phyloP scores from a whole-genome alignment of 2,113 vertebrate species.

The Pogona vitticeps region DNA sequence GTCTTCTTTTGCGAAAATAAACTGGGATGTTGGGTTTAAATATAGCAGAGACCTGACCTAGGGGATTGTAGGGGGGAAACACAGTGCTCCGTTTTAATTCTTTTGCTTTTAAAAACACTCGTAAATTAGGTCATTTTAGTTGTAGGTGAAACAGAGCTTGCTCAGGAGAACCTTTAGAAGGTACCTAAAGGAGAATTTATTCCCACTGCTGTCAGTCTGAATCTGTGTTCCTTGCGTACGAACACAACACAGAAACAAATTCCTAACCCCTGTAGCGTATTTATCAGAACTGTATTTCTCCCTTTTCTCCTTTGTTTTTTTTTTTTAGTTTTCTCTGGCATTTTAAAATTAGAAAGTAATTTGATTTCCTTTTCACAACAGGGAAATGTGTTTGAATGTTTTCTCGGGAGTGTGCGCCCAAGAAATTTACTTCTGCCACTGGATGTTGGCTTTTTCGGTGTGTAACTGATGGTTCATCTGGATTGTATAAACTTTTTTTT shows the following conservation, averaged over 20 bases:
- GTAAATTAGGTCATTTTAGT: not conserved
- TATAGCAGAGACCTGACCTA: not conserved
- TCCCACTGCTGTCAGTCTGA: not conserved
- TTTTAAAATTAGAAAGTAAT: not conserved
- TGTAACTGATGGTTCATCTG: no score
- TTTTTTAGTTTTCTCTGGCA: not conserved
- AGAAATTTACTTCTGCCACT: not conserved
- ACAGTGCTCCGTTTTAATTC: no score
- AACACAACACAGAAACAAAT: not conserved
- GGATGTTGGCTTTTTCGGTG: not conserved
- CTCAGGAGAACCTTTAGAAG: not conserved
- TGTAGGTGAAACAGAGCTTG: not conserved
- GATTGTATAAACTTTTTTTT: no score
- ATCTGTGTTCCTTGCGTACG: not conserved
- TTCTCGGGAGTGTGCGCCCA: not conserved
- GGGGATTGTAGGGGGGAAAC: not conserved
- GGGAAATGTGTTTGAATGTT: not conserved
- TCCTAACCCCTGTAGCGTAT: not conserved
- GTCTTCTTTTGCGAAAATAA: no score
- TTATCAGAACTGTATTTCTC: not conserved
- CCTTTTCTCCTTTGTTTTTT: not conserved
- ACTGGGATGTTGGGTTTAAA: not conserved
- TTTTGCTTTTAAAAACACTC: not conserved
- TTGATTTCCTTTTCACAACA: not conserved
- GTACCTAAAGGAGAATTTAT: not conserved